Conservation (phyloP, 2,797 vertebrate genomes). For the Coranthus polyacanthus region DNA sequence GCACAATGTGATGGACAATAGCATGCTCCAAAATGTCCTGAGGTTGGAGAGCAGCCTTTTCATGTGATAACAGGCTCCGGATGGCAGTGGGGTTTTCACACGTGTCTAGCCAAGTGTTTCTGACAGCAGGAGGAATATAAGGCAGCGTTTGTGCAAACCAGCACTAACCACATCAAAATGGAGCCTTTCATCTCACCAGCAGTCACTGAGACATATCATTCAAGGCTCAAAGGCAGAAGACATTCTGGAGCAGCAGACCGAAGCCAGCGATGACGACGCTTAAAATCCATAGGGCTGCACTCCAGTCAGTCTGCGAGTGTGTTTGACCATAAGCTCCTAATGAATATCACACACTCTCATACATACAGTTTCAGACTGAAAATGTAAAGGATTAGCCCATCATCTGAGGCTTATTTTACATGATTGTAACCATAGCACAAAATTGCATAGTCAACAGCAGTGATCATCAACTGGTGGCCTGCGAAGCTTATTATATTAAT, state of each 20-base stretch:
- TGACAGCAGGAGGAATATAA: constrained; percentile 74
- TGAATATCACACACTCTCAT: constrained; percentile 12
- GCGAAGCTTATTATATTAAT: no score
- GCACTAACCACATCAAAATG: constrained; percentile 72
- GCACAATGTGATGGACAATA: constrained; percentile 59
- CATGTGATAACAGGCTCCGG: constrained; percentile 71
- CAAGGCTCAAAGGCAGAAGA: constrained; percentile 61
- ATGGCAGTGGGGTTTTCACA: constrained; percentile 62
- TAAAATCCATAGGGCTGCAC: constrained; percentile 21
- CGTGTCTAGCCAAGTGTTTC: constrained; percentile 65
- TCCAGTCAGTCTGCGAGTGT: constrained; percentile 22
- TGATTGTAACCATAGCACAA: no score
- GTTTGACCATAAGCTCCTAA: constrained; percentile 27
- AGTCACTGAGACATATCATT: constrained; percentile 69
- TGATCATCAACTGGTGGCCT: no score
- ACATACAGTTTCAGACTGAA: neutral
- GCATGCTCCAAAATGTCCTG: constrained; percentile 54
- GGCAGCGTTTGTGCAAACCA: constrained; percentile 58
- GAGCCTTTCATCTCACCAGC: constrained; percentile 73
- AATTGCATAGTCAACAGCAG: neutral
- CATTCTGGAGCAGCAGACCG: constrained; percentile 42
- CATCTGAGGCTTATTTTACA: constrained; percentile 1
- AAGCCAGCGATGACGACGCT: constrained; percentile 23
- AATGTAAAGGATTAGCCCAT: neutral
- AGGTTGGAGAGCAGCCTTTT: constrained; percentile 68